These are phyloP conservation scores for Oopsacas minuta DNA, from an alignment of 37 sponge, comb jelly and placozoan genomes.

Conservation along the genomic window DNA sequence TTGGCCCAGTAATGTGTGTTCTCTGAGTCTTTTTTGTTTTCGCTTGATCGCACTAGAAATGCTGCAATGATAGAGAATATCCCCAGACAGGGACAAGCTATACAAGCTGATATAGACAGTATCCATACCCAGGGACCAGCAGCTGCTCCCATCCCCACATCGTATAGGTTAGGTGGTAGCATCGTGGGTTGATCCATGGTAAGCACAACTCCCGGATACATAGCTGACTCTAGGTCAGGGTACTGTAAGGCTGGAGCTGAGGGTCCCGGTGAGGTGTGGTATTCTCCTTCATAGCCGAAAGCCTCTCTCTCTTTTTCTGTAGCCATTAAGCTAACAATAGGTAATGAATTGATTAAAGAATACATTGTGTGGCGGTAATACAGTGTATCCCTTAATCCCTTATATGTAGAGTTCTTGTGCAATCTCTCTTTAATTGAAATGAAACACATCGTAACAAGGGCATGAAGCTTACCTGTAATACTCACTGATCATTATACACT, in stretches of 20 bases:
- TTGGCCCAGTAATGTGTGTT: neutral
- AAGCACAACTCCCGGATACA: neutral
- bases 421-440: neutral
- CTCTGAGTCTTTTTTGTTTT: neutral
- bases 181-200: neutral
- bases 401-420: too few species aligned
- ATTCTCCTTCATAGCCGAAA: neutral
- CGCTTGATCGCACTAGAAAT: neutral
- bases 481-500: neutral
- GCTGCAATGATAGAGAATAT: neutral
- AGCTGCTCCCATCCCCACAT: neutral
- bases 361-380: too few species aligned
- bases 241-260: neutral
- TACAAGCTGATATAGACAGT: neutral
- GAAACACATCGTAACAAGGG: neutral
- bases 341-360: too few species aligned
- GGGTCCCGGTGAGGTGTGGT: neutral
- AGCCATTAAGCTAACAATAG: neutral
- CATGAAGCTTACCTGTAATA: neutral
- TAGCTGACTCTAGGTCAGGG: neutral
- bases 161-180: neutral
- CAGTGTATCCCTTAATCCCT: neutral
- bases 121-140: neutral
- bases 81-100: neutral
- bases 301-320: constrained; percentile 14